Evolutionary conservation across 35 echinoderm and acorn worm genomes (phyloP).

Genomic region (Ophiothrix spiculata): DNA sequence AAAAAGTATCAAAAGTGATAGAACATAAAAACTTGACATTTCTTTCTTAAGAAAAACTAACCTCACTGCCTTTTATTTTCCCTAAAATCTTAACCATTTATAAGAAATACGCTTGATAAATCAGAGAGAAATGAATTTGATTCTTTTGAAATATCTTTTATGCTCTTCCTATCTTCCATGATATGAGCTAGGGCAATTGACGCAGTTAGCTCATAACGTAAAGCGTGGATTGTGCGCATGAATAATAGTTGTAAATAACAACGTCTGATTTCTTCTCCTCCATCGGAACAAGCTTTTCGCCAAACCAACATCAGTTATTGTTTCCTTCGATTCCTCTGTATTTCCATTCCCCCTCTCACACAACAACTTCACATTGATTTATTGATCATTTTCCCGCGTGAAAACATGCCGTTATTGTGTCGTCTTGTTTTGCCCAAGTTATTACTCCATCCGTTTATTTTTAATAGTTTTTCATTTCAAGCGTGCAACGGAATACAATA

Average conservation of each 20-base stretch:
- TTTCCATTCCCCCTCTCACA: neutral
- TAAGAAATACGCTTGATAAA: neutral
- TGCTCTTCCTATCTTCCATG: neutral
- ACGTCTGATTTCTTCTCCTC: neutral
- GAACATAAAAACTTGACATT: no score
- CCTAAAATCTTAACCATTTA: neutral
- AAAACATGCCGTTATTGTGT: conserved; percentile 2
- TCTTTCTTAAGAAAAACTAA: no score
- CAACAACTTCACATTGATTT: conserved; percentile 1
- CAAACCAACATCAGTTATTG: neutral
- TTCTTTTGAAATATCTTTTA: neutral
- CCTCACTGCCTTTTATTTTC: no score
- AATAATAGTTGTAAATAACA: no score
- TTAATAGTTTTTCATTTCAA: neutral
- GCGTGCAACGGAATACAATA: conserved; percentile 11
- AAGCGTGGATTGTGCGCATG: neutral
- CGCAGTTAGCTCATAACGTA: neutral
- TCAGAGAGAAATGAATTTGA: neutral
- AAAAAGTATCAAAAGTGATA: no score
- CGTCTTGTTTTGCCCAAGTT: neutral
- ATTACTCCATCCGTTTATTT: neutral
- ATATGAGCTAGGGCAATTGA: neutral
- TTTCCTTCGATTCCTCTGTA: neutral
- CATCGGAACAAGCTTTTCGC: neutral
- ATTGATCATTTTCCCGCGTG: conserved; percentile 4